Percentiles rank a stretch among this genome's conserved stretches.
Evolutionary conservation across 92 coral and sea anemone genomes (phyloP).

Genomic region (Phenganax subtilis): DNA sequence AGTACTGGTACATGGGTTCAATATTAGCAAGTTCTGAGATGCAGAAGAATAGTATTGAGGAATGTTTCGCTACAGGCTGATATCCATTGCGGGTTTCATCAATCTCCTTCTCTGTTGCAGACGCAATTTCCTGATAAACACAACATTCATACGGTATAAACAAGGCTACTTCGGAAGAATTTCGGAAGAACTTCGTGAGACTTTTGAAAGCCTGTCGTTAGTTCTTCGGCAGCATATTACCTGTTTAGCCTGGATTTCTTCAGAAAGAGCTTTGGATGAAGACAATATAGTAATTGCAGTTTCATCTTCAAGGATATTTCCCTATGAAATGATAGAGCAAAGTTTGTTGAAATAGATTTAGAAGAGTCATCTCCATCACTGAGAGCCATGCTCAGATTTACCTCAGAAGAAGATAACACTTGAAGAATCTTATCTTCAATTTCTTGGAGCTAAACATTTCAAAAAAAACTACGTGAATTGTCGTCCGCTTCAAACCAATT

Average conservation of each 20-base stretch:
- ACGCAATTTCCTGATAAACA: slow-evolving; percentile 81
- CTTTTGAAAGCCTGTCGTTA: background rate
- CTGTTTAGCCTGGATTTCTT: slow-evolving; percentile 98
- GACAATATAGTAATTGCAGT: slow-evolving; percentile 93
- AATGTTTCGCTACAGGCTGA: slow-evolving; percentile 93
- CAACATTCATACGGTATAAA: no score
- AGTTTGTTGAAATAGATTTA: background rate
- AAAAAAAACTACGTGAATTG: background rate
- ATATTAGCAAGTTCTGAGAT: slow-evolving; percentile 96
- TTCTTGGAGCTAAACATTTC: slow-evolving; percentile 71
- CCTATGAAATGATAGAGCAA: slow-evolving; percentile 44
- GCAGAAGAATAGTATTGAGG: slow-evolving; percentile 93
- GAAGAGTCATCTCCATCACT: background rate
- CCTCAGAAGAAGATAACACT: slow-evolving; percentile 93
- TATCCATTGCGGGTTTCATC: slow-evolving; percentile 98
- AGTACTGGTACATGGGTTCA: slow-evolving; percentile 99
- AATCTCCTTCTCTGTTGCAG: slow-evolving; percentile 93
- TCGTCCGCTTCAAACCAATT: background rate
- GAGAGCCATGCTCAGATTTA: slow-evolving; percentile 25
- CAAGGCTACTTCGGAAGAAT: background rate
- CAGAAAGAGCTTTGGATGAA: slow-evolving; percentile 90
- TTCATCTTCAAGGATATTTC: slow-evolving; percentile 96
- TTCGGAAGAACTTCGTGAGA: background rate
- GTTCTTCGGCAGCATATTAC: slow-evolving; percentile 34
- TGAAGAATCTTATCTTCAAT: slow-evolving; percentile 94